phyloP scores from a whole-genome alignment of 2,888 invertebrate species.

The Tethea ocularis region DNA sequence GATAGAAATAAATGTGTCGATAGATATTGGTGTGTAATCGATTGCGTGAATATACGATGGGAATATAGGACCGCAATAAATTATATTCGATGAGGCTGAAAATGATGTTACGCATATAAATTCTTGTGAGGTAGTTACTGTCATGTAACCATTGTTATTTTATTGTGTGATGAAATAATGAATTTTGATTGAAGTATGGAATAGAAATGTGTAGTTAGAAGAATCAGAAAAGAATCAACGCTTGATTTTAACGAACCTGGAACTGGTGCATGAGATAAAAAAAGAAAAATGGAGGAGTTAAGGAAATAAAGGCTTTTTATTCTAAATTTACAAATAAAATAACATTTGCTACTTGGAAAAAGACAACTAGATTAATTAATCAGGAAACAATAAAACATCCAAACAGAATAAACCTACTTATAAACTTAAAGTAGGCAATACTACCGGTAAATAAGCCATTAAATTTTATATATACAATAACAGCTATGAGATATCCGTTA shows the following conservation, averaged over 20 bases:
- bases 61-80: constrained; percentile 53
- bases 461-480: constrained; percentile 7
- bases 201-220: neutral
- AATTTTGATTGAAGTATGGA: neutral
- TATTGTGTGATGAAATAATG: neutral
- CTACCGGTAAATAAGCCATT: constrained; percentile 8
- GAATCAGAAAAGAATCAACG: neutral
- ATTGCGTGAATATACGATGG: constrained; percentile 59
- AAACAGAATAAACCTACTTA: neutral
- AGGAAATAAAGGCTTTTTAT: too few species aligned
- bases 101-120: constrained; percentile 62
- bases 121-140: constrained; percentile 47
- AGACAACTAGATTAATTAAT: neutral
- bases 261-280: too few species aligned
- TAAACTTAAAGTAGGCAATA: neutral
- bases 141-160: constrained; percentile 23
- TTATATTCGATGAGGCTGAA: constrained; percentile 50
- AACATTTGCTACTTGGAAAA: neutral
- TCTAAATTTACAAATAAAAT: neutral
- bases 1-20: constrained; percentile 44
- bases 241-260: too few species aligned
- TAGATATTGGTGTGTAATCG: constrained; percentile 70
- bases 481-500: neutral
- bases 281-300: too few species aligned
- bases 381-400: neutral